phyloP scores from a whole-genome alignment of 2,113 vertebrate species.

The Zapus hudsonius region DNA sequence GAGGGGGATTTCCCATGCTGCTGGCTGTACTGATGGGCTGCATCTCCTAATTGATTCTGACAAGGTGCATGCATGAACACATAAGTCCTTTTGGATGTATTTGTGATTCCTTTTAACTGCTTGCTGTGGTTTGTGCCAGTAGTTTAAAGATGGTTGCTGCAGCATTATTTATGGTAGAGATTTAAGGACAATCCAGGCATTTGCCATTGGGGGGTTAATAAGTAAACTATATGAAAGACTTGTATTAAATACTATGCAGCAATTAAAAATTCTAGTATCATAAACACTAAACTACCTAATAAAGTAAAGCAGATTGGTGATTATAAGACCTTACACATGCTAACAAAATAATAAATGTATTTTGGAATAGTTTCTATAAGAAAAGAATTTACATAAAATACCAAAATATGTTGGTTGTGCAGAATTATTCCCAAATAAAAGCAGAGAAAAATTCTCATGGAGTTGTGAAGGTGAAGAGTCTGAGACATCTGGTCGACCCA shows the following conservation, averaged over 20 bases:
- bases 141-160: neutral
- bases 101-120: neutral
- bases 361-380: neutral
- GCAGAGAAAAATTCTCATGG: neutral
- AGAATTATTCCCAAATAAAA: neutral
- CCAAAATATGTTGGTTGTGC: neutral
- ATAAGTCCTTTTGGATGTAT: neutral
- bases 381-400: neutral
- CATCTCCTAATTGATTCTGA: neutral
- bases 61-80: neutral
- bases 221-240: neutral
- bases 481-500: neutral
- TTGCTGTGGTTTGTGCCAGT: neutral
- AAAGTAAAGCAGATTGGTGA: neutral
- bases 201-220: neutral
- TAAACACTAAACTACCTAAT: neutral
- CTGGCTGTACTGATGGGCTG: neutral
- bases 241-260: neutral
- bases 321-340: neutral
- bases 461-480: neutral
- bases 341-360: neutral
- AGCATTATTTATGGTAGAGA: neutral
- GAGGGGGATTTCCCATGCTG: neutral
- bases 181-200: neutral
- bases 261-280: neutral